Conservation (phyloP, 1,140 invertebrate genomes). For the Ruditapes philippinarum region DNA sequence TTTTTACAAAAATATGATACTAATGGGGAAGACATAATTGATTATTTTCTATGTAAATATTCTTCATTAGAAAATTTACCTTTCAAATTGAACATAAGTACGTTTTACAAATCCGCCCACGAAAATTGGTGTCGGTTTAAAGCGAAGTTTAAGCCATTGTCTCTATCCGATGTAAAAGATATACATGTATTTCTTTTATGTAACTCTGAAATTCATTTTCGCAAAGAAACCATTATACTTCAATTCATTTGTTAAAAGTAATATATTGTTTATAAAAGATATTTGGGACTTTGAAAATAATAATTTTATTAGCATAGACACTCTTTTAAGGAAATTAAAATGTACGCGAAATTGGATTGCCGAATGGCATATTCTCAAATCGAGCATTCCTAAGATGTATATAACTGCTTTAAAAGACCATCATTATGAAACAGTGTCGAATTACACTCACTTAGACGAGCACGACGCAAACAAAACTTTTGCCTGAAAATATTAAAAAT, state of each 20-base stretch:
- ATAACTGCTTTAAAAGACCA: background rate
- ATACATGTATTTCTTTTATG: background rate
- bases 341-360: background rate
- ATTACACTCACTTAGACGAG: background rate
- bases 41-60: background rate
- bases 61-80: background rate
- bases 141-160: background rate
- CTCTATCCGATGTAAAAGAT: background rate
- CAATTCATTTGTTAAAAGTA: background rate
- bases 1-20: background rate
- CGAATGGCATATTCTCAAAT: background rate
- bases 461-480: background rate
- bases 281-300: background rate
- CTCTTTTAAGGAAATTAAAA: background rate
- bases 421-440: background rate
- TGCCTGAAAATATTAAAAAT: background rate
- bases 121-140: background rate
- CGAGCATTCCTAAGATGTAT: background rate
- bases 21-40: background rate
- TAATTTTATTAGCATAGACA: background rate
- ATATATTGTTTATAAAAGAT: background rate
- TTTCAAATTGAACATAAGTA: background rate
- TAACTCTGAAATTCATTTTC: background rate
- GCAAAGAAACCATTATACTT: background rate
- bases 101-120: background rate